These are phyloP conservation scores for Tachysurus fulvidraco DNA, from an alignment of 2,113 vertebrate species.

Conservation along the genomic window DNA sequence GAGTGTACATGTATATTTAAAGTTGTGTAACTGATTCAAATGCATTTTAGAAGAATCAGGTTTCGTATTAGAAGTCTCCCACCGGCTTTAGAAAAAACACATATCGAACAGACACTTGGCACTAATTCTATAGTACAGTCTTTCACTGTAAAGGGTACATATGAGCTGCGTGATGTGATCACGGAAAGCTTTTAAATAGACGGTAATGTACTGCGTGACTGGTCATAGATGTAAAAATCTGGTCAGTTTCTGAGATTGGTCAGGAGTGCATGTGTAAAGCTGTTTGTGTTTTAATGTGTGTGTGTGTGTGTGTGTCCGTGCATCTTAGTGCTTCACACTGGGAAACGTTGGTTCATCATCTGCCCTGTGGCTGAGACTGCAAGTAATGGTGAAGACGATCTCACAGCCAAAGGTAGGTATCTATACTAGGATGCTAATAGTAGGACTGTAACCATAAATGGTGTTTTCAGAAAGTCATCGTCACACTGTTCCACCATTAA, in stretches of 20 bases:
- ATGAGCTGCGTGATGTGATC: background rate
- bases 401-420: slow-evolving; percentile 25
- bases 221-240: background rate
- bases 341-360: slow-evolving; percentile 97
- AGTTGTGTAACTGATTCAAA: background rate
- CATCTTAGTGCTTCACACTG: slow-evolving; percentile 88
- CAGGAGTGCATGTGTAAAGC: background rate
- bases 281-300: background rate
- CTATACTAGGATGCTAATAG: background rate
- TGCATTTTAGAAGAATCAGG: background rate
- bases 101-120: background rate
- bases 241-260: background rate
- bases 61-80: background rate
- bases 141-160: background rate
- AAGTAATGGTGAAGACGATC: slow-evolving; percentile 60
- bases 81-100: background rate
- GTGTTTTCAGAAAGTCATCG: background rate
- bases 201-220: background rate
- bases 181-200: slow-evolving; percentile 6
- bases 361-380: slow-evolving; percentile 90
- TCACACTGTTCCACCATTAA: background rate
- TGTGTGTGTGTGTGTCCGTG: slow-evolving; percentile 13
- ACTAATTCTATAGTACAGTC: background rate
- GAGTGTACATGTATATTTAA: background rate
- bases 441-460: background rate